phyloP scores from a whole-genome alignment of 2,888 invertebrate species.

The Thymelicus lineola region DNA sequence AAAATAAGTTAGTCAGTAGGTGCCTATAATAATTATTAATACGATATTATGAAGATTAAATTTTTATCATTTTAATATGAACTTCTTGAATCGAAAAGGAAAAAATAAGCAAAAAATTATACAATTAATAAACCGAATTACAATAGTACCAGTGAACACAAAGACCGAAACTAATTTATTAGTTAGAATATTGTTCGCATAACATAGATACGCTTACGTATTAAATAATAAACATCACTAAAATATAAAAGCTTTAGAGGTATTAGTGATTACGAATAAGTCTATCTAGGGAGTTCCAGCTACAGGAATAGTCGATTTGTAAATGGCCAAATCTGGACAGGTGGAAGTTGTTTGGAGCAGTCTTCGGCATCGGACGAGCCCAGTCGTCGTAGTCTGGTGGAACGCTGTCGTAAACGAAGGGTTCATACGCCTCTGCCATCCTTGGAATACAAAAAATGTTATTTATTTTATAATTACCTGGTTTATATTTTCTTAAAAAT shows the following conservation, averaged over 20 bases:
- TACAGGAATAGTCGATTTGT: conserved; percentile 93
- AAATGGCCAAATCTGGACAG: conserved; percentile 91
- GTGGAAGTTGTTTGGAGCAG: conserved; percentile 87
- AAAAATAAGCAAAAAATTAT: too few species aligned
- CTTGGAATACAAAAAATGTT: conserved; percentile 55
- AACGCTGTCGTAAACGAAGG: conserved; percentile 74
- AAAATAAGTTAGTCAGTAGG: too few species aligned
- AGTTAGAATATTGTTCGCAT: too few species aligned
- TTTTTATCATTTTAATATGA: too few species aligned
- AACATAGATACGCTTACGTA: background rate
- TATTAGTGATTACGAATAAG: conserved; percentile 86
- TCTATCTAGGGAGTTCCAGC: conserved; percentile 92
- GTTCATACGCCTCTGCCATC: conserved; percentile 76
- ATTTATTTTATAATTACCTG: too few species aligned
- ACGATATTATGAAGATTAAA: too few species aligned
- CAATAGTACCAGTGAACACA: too few species aligned
- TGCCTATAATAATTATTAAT: too few species aligned
- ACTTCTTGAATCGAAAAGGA: too few species aligned
- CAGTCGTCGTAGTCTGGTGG: conserved; percentile 82
- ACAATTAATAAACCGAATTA: too few species aligned
- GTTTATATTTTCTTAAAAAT: too few species aligned
- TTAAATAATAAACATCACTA: background rate
- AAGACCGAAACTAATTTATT: too few species aligned
- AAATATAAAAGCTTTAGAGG: background rate
- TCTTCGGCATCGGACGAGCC: conserved; percentile 91